Evolutionary conservation across 30 jellyfish, hydroid and myxozoan species (phyloP).

Genomic region (Aurelia sp.): DNA sequence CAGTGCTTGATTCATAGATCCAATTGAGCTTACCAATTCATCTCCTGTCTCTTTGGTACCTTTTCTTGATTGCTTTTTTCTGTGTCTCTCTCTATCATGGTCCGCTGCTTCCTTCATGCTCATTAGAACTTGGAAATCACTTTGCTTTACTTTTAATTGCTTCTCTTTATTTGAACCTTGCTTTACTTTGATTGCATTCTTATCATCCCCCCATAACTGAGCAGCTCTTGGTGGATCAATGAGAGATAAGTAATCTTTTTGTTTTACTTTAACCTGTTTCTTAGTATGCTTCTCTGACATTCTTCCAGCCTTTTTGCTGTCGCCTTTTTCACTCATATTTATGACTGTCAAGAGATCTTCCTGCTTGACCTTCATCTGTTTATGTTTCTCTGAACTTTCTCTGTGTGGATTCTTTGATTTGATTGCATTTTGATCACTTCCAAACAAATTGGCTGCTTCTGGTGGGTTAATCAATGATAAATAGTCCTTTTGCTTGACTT

Average conservation of each 20-base stretch:
- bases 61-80: slow-evolving; percentile 10
- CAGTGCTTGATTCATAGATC: slow-evolving; percentile 8
- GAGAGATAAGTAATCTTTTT: slow-evolving; percentile 49
- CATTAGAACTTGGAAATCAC: slow-evolving; percentile 26
- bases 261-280: slow-evolving; percentile 52
- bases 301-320: not conserved
- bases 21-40: slow-evolving; percentile 7
- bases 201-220: slow-evolving; percentile 17
- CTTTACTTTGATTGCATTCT: not conserved
- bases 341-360: slow-evolving; percentile 29
- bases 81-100: not conserved
- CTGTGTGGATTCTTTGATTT: too few species aligned
- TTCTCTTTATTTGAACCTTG: not conserved
- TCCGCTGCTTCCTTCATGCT: slow-evolving; percentile 9
- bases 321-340: slow-evolving; percentile 6
- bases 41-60: slow-evolving; percentile 34
- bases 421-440: too few species aligned
- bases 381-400: not conserved
- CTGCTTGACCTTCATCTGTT: slow-evolving; percentile 36
- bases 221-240: slow-evolving; percentile 33
- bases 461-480: too few species aligned
- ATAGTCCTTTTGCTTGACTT: too few species aligned
- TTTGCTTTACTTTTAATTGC: slow-evolving; percentile 29
- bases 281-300: slow-evolving; percentile 24
- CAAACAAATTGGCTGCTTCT: too few species aligned